Percentiles rank a stretch among this genome's conserved stretches.
phyloP scores from a whole-genome alignment of 2,888 invertebrate genomes.

The Drosophila affinis region DNA sequence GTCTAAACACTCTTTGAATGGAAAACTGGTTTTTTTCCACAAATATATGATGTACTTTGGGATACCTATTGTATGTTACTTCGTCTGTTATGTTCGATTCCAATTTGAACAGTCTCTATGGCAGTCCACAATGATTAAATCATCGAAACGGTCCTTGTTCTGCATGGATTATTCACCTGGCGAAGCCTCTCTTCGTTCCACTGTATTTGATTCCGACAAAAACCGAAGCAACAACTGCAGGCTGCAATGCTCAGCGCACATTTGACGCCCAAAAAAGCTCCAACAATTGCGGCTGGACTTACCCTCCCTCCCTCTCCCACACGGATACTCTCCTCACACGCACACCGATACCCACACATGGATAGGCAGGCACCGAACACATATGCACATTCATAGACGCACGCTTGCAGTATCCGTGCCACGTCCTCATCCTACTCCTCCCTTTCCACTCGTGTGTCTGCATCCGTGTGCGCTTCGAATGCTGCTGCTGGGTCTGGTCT shows the following conservation, averaged over 20 bases:
- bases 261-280: slow-evolving; percentile 66
- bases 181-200: slow-evolving; percentile 24
- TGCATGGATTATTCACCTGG: not conserved
- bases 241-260: slow-evolving; percentile 71
- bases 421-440: not conserved
- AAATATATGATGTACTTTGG: not conserved
- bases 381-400: slow-evolving; percentile 46
- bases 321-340: slow-evolving; percentile 10
- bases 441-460: not conserved
- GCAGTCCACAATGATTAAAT: no score
- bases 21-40: no score
- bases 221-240: slow-evolving; percentile 48
- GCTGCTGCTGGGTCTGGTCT: slow-evolving; percentile 30
- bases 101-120: not conserved
- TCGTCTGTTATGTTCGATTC: not conserved
- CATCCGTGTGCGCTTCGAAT: slow-evolving; percentile 57
- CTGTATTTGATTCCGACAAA: slow-evolving; percentile 46
- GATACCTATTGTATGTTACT: not conserved
- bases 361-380: slow-evolving; percentile 19
- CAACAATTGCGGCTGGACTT: slow-evolving; percentile 68
- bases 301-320: slow-evolving; percentile 10
- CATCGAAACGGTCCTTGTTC: not conserved
- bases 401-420: slow-evolving; percentile 47
- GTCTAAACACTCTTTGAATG: no score
- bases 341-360: slow-evolving; percentile 11